Evolutionary conservation across 1,140 invertebrate species (phyloP), one percentile per base, ranked within the genome.

Genomic region (Parapsyche elsis): DNA sequence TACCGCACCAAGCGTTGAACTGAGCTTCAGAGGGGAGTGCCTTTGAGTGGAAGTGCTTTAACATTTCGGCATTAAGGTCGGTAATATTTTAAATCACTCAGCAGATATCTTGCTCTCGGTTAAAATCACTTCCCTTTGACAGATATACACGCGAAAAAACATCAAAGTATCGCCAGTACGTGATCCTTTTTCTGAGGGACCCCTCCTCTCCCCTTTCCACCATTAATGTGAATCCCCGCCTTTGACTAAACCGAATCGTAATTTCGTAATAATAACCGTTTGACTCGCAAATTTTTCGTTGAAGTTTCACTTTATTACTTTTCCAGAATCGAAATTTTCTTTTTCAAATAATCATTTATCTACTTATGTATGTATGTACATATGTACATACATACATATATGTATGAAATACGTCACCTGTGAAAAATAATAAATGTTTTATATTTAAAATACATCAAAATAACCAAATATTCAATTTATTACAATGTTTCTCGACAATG

Each of bases 11-110:
- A n/a, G 75, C 45, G 21, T 57, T 9, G 23, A 64, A 77, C 38
- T 64, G 75, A 23, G 57, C 75, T 23, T 30, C 53, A 2, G 49
- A 53, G 49, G 23, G 24, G 74, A 57, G n/a, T 21, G n/a, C 53
- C 75, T 64, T 77, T 77, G 75, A 77, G 75, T 16, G 57, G 10
- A 53, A 67, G 24, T 9, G 44, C 19, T 76, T 76, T 14, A 76
- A 19, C 73, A 23, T 76, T 76, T 76, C 44, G 19, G 10, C 53
- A 77, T 77, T 77, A 77, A 53, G 75, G 75, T 77, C 30, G 57
- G 75, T 67, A 77, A 77, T 77, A 77, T 77, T 77, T 77, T 77
- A 77, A 77, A 53, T 77, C 57, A 77, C 57, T 77, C 75, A 77
- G 64, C 45, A 77, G 57, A 77, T 64, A 77, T 77, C 75, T 77